Conservation (phyloP, 2,113 vertebrate genomes). For the Genyomyrus donnyi region DNA sequence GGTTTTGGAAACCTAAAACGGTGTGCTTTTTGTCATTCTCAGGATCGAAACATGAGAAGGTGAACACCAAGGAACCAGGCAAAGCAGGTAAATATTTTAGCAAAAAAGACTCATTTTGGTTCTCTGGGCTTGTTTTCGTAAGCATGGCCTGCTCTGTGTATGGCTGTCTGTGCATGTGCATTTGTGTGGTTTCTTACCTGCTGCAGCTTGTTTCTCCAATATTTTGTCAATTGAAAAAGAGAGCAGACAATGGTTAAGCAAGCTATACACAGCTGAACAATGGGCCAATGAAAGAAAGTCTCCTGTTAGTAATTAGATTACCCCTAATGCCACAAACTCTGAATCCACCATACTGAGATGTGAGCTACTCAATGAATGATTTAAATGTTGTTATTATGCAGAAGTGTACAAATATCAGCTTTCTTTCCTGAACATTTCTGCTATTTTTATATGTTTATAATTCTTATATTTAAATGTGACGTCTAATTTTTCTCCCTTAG, state of each 20-base stretch:
- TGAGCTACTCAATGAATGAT: background rate
- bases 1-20: background rate
- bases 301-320: slow-evolving; percentile 19
- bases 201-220: slow-evolving; percentile 46
- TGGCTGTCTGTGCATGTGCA: slow-evolving; percentile 23
- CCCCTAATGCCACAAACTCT: background rate
- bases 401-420: background rate
- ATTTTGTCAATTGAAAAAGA: slow-evolving; percentile 37
- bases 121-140: background rate
- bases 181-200: slow-evolving; percentile 32
- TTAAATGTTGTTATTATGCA: background rate
- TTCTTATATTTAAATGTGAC: background rate
- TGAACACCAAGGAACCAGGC: slow-evolving; percentile 76
- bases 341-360: background rate
- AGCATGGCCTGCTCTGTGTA: background rate
- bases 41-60: slow-evolving; percentile 78
- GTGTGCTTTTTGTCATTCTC: slow-evolving; percentile 27
- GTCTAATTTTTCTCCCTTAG: background rate
- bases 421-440: background rate
- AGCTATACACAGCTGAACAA: slow-evolving; percentile 16
- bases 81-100: slow-evolving; percentile 82
- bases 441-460: background rate
- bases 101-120: background rate
- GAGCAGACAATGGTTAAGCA: background rate
- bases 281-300: slow-evolving; percentile 23